phyloP scores from a whole-genome alignment of 1,140 invertebrate species.

The Polyergus mexicanus region DNA sequence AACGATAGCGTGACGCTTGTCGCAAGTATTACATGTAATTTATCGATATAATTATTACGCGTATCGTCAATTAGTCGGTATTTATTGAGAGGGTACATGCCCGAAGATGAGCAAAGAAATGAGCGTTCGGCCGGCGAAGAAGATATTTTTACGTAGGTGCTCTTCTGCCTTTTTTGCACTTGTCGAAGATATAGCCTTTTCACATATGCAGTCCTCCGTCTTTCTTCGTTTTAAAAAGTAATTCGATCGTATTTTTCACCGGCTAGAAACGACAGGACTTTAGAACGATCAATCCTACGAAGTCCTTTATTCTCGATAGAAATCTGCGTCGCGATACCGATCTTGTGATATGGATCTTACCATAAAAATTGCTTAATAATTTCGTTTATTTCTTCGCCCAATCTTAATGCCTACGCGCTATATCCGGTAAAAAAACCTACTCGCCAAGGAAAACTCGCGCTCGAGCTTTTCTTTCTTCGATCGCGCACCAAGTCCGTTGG shows the following conservation, averaged over 20 bases:
- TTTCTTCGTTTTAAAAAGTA: conserved; percentile 61
- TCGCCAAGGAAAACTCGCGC: conserved; percentile 59
- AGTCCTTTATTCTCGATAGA: conserved; percentile 51
- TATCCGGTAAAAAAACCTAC: conserved; percentile 83
- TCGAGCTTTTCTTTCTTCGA: conserved; percentile 17
- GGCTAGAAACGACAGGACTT: conserved; percentile 49
- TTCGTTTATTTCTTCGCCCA: conserved; percentile 59
- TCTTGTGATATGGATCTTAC: conserved; percentile 84
- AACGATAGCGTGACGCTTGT: neutral
- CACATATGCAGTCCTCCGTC: neutral
- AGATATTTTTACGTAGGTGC: conserved; percentile 71
- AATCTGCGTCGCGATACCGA: conserved; percentile 46
- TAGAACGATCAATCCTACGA: conserved; percentile 13
- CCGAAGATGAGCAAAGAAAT: conserved; percentile 62
- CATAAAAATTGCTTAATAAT: conserved; percentile 74
- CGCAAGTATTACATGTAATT: conserved; percentile 49
- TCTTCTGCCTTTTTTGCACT: conserved; percentile 41
- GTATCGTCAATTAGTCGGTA: conserved; percentile 51
- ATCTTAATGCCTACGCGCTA: conserved; percentile 80
- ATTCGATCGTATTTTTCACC: conserved; percentile 53
- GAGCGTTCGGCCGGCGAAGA: conserved; percentile 44
- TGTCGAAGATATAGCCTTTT: conserved; percentile 47
- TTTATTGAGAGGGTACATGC: conserved; percentile 48
- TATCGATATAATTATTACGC: conserved; percentile 59
- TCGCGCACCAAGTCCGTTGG: neutral